These are phyloP conservation scores for Euphonia xanthogaster DNA, from an alignment of 2,797 vertebrate genomes.

Conservation along the genomic window DNA sequence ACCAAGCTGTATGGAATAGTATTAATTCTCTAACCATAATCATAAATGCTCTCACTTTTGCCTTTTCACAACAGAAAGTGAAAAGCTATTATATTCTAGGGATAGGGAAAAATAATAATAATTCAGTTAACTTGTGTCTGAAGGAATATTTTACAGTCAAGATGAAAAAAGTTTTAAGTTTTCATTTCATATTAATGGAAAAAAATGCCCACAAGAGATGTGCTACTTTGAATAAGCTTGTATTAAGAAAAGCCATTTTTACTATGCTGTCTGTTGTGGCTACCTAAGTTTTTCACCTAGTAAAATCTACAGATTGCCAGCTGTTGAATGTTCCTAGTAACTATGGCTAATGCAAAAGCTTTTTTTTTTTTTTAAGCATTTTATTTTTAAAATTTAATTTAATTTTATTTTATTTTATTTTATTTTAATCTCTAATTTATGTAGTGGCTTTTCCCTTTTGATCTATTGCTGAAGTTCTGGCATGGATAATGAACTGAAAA, in stretches of 20 bases:
- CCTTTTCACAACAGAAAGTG: not conserved
- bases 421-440: conserved; percentile 33
- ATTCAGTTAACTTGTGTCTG: not conserved
- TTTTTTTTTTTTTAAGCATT: not conserved
- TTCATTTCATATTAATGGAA: not conserved
- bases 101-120: not conserved
- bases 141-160: not conserved
- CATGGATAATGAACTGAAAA: not conserved
- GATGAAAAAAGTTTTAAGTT: not conserved
- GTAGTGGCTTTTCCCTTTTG: not conserved
- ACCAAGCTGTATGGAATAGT: not conserved
- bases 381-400: too few species aligned
- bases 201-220: not conserved
- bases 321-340: conserved; percentile 36
- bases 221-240: not conserved
- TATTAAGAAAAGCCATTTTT: not conserved
- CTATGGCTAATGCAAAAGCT: conserved; percentile 11
- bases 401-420: too few species aligned
- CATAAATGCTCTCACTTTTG: not conserved
- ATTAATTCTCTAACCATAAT: not conserved
- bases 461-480: conserved; percentile 48
- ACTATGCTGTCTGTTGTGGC: not conserved
- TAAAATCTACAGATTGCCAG: not conserved
- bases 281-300: not conserved
- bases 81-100: not conserved